Percentiles rank a stretch among this genome's conserved stretches.
Evolutionary conservation across 2,888 invertebrate species (phyloP).

Genomic region (Melipona beecheii): DNA sequence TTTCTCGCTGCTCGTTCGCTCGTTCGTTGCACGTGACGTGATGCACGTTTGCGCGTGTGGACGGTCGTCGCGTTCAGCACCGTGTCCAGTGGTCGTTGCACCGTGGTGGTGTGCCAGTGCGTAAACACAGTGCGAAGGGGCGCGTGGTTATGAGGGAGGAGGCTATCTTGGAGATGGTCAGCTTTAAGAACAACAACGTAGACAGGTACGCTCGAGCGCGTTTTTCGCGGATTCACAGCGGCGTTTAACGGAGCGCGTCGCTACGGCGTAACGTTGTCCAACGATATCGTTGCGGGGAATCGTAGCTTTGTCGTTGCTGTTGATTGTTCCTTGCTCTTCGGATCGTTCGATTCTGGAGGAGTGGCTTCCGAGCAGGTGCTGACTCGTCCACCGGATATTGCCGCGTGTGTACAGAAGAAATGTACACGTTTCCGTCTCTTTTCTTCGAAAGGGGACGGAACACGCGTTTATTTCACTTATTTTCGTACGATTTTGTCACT

Average conservation of each 20-base stretch:
- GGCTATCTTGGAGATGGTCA: constrained; percentile 67
- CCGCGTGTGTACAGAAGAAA: background rate
- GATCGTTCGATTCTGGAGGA: background rate
- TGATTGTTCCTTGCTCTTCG: background rate
- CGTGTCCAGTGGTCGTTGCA: constrained; percentile 4
- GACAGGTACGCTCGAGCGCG: constrained; percentile 59
- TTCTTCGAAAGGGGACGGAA: background rate
- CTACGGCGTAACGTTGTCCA: background rate
- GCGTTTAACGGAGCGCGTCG: background rate
- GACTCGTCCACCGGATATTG: background rate
- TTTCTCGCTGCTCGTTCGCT: background rate
- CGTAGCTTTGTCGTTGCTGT: background rate
- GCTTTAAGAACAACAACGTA: constrained; percentile 74
- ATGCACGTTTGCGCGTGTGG: constrained; percentile 23
- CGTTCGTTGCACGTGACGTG: constrained; percentile 53
- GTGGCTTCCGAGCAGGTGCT: background rate
- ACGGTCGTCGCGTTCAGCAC: background rate
- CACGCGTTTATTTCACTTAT: background rate
- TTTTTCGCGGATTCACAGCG: constrained; percentile 39
- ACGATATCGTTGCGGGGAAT: background rate
- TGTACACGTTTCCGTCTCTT: background rate
- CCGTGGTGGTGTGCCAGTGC: constrained; percentile 2
- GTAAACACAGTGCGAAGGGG: constrained; percentile 17
- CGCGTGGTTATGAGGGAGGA: constrained; percentile 40
- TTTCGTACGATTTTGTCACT: too few species aligned